These are phyloP conservation scores for Diadumene lineata DNA, from an alignment of 92 coral and sea anemone species.

Conservation along the genomic window DNA sequence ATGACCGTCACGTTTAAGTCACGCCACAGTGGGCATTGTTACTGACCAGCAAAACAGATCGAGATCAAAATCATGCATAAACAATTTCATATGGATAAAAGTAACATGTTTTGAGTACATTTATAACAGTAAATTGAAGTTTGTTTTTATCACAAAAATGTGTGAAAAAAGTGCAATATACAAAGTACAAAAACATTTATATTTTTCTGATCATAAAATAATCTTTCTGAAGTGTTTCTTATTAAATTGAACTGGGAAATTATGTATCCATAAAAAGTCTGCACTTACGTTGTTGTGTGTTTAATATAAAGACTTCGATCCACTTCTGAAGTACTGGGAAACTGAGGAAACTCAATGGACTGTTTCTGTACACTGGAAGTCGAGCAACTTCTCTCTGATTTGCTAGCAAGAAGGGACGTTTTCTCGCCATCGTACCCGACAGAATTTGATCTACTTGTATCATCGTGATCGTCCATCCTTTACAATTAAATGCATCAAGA, in stretches of 20 bases:
- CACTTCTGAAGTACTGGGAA: constrained; percentile 17
- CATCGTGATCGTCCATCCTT: no score
- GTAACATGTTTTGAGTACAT: no score
- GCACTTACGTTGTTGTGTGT: constrained; percentile 26
- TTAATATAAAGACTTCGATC: constrained; percentile 17
- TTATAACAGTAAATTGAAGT: no score
- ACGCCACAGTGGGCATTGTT: background rate
- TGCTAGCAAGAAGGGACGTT: background rate
- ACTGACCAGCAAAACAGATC: background rate
- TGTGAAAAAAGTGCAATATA: no score
- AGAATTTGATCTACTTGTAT: background rate
- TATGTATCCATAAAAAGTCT: background rate
- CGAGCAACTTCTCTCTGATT: constrained; percentile 9
- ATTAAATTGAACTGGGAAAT: background rate
- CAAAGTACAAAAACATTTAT: no score
- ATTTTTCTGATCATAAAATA: no score
- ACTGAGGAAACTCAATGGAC: constrained; percentile 9
- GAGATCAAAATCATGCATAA: background rate
- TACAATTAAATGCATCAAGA: no score
- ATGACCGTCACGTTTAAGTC: constrained; percentile 12
- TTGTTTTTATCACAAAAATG: no score
- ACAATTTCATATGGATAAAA: no score
- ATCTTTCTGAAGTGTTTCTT: no score
- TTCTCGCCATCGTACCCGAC: background rate
- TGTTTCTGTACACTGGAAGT: background rate